These are phyloP conservation scores for Myioborus melanocephalus DNA, from an alignment of 2,797 vertebrate genomes.

Conservation along the genomic window DNA sequence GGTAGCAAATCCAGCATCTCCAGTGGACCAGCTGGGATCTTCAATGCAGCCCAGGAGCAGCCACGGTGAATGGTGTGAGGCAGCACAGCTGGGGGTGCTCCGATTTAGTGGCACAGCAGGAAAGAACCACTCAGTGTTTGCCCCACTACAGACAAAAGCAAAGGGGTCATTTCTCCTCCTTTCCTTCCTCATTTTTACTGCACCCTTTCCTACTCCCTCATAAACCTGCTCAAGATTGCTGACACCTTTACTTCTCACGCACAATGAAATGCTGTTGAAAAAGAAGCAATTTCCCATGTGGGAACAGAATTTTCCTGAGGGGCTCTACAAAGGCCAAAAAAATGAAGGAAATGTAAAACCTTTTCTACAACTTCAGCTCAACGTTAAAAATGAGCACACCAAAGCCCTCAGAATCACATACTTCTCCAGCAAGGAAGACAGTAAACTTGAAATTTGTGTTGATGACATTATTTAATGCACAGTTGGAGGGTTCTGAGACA, in stretches of 20 bases:
- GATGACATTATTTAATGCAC: not conserved
- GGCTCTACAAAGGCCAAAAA: not conserved
- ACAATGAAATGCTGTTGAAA: not conserved
- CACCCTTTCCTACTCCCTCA: not conserved
- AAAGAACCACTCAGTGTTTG: not conserved
- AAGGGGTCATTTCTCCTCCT: not conserved
- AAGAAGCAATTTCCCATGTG: not conserved
- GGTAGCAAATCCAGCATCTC: not conserved
- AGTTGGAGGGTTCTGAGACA: not conserved
- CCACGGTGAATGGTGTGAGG: not conserved
- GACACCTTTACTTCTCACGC: not conserved
- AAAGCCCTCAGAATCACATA: not conserved
- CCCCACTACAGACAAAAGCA: not conserved
- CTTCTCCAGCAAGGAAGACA: not conserved
- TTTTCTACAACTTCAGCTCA: not conserved
- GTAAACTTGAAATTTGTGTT: not conserved
- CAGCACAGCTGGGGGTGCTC: not conserved
- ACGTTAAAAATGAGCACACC: not conserved
- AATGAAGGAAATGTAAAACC: not conserved
- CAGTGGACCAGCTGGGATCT: not conserved
- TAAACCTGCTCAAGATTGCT: not conserved
- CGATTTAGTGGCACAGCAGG: not conserved
- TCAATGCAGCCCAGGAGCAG: not conserved
- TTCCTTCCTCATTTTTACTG: not conserved
- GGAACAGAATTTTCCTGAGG: not conserved